phyloP scores from a whole-genome alignment of 35 echinoderm and acorn worm genomes.

The Apostichopus parvimensis region DNA sequence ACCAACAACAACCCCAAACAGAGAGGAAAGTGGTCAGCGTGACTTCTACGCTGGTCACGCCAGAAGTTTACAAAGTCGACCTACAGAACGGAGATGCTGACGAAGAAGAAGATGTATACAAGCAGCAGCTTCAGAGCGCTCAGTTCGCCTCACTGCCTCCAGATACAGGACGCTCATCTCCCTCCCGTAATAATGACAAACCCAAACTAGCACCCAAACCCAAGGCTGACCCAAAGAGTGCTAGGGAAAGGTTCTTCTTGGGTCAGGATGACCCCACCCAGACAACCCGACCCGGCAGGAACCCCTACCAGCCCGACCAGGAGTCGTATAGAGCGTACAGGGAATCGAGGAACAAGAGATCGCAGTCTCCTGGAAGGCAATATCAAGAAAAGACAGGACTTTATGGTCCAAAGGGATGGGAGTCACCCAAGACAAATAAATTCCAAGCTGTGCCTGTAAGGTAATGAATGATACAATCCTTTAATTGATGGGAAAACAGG shows the following conservation, averaged over 20 bases:
- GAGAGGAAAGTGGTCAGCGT: slow-evolving; percentile 54
- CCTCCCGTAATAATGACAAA: neutral
- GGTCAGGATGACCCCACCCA: slow-evolving; percentile 37
- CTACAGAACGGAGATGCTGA: slow-evolving; percentile 55
- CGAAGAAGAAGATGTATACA: slow-evolving; percentile 29
- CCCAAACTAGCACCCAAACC: neutral
- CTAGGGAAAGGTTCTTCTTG: slow-evolving; percentile 37
- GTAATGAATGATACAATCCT: slow-evolving; percentile 32
- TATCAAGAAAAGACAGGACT: slow-evolving; percentile 78
- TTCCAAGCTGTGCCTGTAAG: slow-evolving; percentile 77
- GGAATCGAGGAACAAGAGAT: slow-evolving; percentile 63
- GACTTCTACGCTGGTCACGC: slow-evolving; percentile 24
- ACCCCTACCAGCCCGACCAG: slow-evolving; percentile 19
- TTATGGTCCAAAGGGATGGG: slow-evolving; percentile 78
- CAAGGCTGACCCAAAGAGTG: slow-evolving; percentile 10
- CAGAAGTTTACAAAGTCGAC: slow-evolving; percentile 63
- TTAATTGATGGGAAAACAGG: no score
- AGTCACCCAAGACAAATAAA: slow-evolving; percentile 15
- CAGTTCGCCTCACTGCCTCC: slow-evolving; percentile 7
- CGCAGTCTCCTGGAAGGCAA: slow-evolving; percentile 82
- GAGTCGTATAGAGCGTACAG: slow-evolving; percentile 44
- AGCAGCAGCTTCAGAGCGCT: slow-evolving; percentile 32
- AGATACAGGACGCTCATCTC: slow-evolving; percentile 16
- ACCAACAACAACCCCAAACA: neutral
- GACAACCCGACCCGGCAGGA: slow-evolving; percentile 43